These are phyloP conservation scores for Mesitornis unicolor DNA, from an alignment of 2,113 vertebrate genomes.

Conservation along the genomic window DNA sequence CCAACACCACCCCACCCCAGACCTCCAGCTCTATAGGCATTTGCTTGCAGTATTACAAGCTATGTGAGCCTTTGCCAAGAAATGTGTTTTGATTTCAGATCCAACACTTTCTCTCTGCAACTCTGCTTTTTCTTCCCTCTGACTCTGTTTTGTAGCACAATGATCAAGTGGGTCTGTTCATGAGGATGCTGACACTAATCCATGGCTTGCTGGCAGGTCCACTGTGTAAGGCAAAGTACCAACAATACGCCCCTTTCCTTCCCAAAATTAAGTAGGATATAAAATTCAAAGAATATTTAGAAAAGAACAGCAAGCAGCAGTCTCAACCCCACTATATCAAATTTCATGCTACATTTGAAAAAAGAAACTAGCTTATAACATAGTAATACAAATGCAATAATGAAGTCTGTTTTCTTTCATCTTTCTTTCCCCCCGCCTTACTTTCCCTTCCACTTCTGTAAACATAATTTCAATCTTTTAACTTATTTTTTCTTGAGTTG, in stretches of 20 bases:
- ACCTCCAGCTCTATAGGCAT: not conserved
- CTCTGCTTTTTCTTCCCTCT: not conserved
- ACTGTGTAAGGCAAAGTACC: accelerated
- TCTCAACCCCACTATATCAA: not conserved
- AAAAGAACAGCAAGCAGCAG: not conserved
- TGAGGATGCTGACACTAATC: not conserved
- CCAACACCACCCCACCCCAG: too few species aligned
- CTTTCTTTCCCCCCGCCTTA: not conserved
- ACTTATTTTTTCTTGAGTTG: not conserved
- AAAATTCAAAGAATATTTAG: not conserved
- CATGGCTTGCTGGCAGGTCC: not conserved
- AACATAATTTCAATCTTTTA: not conserved
- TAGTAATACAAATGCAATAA: not conserved
- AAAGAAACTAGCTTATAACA: not conserved
- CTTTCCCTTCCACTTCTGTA: not conserved
- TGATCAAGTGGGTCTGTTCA: not conserved
- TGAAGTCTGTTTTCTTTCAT: not conserved
- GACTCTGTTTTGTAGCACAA: not conserved
- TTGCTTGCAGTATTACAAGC: not conserved
- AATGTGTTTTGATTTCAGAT: not conserved
- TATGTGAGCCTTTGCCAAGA: not conserved
- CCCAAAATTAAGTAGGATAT: not conserved
- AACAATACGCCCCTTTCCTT: not conserved
- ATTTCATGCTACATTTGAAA: not conserved
- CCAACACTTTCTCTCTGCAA: not conserved